A percentile compares a stretch with the other conserved stretches of the same genome.
Conservation (phyloP, 1,140 invertebrate genomes). For the Drosophila arizonae region DNA sequence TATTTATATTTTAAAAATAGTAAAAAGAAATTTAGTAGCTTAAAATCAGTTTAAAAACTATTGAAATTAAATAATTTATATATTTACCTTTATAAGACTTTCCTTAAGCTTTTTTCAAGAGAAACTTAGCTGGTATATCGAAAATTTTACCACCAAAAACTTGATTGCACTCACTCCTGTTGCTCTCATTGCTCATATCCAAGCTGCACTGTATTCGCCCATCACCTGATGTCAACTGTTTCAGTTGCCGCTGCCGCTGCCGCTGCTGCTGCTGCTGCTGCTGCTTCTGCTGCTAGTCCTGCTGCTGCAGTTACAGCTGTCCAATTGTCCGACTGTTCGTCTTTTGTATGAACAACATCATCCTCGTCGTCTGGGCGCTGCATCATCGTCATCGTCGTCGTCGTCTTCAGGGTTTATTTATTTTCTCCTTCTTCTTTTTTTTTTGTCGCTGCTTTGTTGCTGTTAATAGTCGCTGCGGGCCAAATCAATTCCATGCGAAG, state of each 20-base stretch:
- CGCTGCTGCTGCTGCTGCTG: background rate
- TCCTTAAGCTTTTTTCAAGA: too few species aligned
- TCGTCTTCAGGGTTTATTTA: slow-evolving; percentile 33
- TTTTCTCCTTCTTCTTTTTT: background rate
- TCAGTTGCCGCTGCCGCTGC: background rate
- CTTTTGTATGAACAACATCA: slow-evolving; percentile 29
- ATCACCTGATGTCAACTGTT: slow-evolving; percentile 65
- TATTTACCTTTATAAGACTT: too few species aligned
- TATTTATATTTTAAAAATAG: too few species aligned
- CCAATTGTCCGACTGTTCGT: slow-evolving; percentile 3
- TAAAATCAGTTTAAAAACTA: background rate
- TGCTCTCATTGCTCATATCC: background rate
- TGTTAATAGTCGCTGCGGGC: slow-evolving; percentile 76
- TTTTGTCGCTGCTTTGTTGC: slow-evolving; percentile 57
- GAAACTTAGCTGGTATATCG: too few species aligned
- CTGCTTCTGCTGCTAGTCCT: background rate
- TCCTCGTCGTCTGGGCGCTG: slow-evolving; percentile 16
- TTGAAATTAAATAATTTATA: background rate
- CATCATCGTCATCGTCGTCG: slow-evolving; percentile 5
- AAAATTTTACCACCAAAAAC: too few species aligned
- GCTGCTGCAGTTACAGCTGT: background rate
- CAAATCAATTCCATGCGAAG: slow-evolving; percentile 72
- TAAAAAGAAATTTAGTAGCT: too few species aligned
- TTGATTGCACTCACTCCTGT: background rate
- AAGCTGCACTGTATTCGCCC: slow-evolving; percentile 39